Conservation (phyloP, 2,113 vertebrate genomes). For the Dolichotis patagonum region DNA sequence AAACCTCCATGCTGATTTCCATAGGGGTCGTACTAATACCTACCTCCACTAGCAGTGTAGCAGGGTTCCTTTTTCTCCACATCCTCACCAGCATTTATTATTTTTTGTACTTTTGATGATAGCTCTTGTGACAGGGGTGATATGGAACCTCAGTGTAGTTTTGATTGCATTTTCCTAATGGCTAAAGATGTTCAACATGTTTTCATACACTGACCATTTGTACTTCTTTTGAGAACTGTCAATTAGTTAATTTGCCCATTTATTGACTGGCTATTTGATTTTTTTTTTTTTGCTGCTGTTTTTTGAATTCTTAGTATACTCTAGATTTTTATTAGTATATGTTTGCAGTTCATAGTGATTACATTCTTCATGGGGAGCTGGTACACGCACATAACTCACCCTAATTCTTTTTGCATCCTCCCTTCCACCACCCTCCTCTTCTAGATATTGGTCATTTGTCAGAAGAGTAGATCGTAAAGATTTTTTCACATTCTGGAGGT, state of each 20-base stretch:
- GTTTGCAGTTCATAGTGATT: background rate
- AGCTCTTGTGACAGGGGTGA: background rate
- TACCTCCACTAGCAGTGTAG: background rate
- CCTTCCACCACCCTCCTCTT: background rate
- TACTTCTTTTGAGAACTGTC: background rate
- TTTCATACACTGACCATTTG: background rate
- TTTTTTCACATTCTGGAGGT: background rate
- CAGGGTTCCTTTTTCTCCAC: background rate
- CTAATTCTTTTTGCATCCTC: background rate
- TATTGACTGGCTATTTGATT: background rate
- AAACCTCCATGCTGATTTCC: background rate
- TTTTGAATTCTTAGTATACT: background rate
- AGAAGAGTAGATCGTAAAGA: background rate
- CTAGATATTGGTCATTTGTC: background rate
- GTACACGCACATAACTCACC: background rate
- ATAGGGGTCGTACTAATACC: background rate
- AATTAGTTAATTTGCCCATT: background rate
- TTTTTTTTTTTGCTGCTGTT: background rate
- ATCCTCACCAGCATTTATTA: background rate
- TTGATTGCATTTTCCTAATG: background rate
- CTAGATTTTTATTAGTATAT: background rate
- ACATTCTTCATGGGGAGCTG: background rate
- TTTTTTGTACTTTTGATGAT: background rate
- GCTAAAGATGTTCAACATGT: background rate
- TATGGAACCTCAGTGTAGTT: background rate